Conservation (phyloP, 2,113 vertebrate genomes). For the Apeltes quadracus region DNA sequence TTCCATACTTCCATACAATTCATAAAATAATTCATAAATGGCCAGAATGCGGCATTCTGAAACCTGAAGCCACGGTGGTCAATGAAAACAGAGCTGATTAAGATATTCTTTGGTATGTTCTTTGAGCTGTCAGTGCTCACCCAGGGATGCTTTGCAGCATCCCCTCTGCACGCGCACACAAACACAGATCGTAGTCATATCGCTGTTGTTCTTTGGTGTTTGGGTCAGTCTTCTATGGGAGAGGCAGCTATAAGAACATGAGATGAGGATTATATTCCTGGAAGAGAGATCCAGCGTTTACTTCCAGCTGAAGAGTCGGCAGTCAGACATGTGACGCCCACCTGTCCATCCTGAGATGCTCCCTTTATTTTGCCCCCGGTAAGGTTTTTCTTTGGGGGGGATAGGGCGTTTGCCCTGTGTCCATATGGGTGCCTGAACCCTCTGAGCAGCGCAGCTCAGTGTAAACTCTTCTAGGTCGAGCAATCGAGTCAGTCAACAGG, state of each 20-base stretch:
- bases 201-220: neutral
- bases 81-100: neutral
- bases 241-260: neutral
- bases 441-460: no score
- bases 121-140: neutral
- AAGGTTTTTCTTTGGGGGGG: no score
- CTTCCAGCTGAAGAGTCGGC: neutral
- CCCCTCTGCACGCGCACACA: neutral
- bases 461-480: no score
- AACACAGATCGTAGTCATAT: neutral
- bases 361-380: no score
- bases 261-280: conserved; percentile 8
- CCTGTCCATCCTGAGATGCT: no score
- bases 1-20: no score
- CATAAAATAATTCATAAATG: no score
- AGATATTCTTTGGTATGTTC: neutral
- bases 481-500: no score
- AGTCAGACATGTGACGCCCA: neutral
- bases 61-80: neutral
- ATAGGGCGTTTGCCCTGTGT: no score
- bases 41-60: neutral
- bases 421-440: no score
- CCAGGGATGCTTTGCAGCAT: neutral
- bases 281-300: neutral
- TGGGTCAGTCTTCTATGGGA: neutral